A percentile compares a stretch with the other conserved stretches of the same genome.
Evolutionary conservation across 2,113 vertebrate genomes (phyloP).

Genomic region (Cariama cristata): DNA sequence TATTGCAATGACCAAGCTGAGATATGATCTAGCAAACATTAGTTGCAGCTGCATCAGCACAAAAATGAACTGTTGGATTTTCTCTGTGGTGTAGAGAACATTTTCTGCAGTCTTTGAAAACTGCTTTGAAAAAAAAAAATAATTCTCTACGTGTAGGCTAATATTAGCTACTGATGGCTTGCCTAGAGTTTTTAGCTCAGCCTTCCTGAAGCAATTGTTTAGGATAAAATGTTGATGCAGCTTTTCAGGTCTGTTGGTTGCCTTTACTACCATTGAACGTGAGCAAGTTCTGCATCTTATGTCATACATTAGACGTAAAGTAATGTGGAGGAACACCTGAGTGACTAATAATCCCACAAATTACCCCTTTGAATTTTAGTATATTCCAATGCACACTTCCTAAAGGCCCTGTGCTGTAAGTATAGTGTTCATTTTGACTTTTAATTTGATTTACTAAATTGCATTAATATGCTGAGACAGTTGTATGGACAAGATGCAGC

Average conservation of each 20-base stretch:
- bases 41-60: constrained; percentile 36
- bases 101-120: constrained; percentile 36
- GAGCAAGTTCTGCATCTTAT: background rate
- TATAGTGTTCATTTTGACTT: background rate
- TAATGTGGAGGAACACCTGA: background rate
- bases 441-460: background rate
- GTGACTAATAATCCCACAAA: background rate
- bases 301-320: background rate
- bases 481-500: background rate
- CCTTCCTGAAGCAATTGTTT: constrained; percentile 34
- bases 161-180: constrained; percentile 41
- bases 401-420: background rate
- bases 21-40: constrained; percentile 25
- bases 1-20: constrained; percentile 37
- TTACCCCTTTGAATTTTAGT: background rate
- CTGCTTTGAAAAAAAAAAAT: background rate
- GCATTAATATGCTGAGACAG: background rate
- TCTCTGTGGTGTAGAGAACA: background rate
- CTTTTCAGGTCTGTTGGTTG: constrained; percentile 35
- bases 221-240: constrained; percentile 37
- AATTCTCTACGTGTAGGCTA: background rate
- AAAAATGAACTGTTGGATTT: background rate
- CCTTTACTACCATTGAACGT: background rate
- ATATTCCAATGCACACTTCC: background rate
- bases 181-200: constrained; percentile 31